Evolutionary conservation across 2,888 invertebrate genomes (phyloP).

Genomic region (Hirtodrosophila cameraria): DNA sequence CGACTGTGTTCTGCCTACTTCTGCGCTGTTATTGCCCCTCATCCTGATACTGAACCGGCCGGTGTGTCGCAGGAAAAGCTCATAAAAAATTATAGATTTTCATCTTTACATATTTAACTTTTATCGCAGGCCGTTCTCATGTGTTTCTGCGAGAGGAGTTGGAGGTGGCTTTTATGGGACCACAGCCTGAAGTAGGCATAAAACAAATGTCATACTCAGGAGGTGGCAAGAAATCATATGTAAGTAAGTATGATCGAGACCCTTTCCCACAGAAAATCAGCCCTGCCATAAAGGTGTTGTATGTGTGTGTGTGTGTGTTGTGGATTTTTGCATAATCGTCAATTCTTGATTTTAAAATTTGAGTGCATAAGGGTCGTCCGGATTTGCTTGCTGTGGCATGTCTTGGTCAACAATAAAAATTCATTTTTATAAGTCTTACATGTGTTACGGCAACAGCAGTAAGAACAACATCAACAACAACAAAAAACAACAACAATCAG

Average conservation of each 20-base stretch:
- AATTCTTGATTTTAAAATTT: constrained; percentile 75
- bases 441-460: constrained; percentile 62
- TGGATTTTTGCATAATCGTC: constrained; percentile 76
- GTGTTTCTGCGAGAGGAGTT: constrained; percentile 44
- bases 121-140: constrained; percentile 70
- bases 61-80: constrained; percentile 55
- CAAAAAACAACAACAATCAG: background rate
- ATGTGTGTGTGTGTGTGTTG: constrained; percentile 38
- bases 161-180: constrained; percentile 56
- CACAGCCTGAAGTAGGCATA: constrained; percentile 71
- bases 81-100: constrained; percentile 79
- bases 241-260: constrained; percentile 18
- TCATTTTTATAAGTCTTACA: constrained; percentile 75
- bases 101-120: constrained; percentile 80
- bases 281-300: constrained; percentile 60
- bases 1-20: constrained; percentile 11
- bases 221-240: constrained; percentile 55
- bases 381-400: constrained; percentile 13
- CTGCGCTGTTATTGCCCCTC: background rate
- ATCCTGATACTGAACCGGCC: constrained; percentile 6
- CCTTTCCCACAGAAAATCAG: constrained; percentile 27
- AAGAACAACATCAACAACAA: constrained; percentile 26
- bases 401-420: constrained; percentile 74
- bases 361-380: constrained; percentile 35
- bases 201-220: constrained; percentile 77